These are phyloP conservation scores for Melanargia galathea DNA, from an alignment of 2,888 invertebrate genomes.

Conservation along the genomic window DNA sequence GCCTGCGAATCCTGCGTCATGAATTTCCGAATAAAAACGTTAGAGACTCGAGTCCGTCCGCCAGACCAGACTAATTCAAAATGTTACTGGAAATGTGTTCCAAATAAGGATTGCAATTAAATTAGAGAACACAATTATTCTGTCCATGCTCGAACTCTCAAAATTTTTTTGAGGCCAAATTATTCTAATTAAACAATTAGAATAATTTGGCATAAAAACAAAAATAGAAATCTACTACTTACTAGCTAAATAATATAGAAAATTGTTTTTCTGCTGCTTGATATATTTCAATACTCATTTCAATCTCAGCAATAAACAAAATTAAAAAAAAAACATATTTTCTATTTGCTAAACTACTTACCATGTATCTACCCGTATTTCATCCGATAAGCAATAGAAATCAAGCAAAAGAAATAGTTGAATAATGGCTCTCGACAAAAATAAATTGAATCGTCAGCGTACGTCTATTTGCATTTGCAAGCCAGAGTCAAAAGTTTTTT, in stretches of 20 bases:
- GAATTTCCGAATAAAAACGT: constrained; percentile 43
- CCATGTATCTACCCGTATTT: no score
- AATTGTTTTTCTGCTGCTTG: no score
- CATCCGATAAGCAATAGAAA: no score
- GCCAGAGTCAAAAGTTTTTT: constrained; percentile 24
- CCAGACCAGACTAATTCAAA: constrained; percentile 40
- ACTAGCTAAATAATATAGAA: no score
- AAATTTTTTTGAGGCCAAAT: background rate
- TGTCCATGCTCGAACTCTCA: background rate
- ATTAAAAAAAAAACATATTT: no score
- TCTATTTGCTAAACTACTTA: no score
- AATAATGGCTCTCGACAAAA: constrained; percentile 20
- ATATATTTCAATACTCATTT: no score
- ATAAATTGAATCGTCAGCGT: constrained; percentile 26
- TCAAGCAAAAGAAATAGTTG: background rate
- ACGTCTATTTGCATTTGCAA: constrained; percentile 26
- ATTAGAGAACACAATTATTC: constrained; percentile 27
- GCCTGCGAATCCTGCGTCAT: constrained; percentile 39
- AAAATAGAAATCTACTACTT: no score
- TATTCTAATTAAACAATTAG: no score
- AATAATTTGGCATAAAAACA: no score
- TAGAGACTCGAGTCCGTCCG: constrained; percentile 30
- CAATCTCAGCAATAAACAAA: no score
- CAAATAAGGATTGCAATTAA: constrained; percentile 34
- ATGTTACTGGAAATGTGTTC: constrained; percentile 35